Evolutionary conservation across 2,888 invertebrate genomes (phyloP).

Genomic region (Empis stercorea): DNA sequence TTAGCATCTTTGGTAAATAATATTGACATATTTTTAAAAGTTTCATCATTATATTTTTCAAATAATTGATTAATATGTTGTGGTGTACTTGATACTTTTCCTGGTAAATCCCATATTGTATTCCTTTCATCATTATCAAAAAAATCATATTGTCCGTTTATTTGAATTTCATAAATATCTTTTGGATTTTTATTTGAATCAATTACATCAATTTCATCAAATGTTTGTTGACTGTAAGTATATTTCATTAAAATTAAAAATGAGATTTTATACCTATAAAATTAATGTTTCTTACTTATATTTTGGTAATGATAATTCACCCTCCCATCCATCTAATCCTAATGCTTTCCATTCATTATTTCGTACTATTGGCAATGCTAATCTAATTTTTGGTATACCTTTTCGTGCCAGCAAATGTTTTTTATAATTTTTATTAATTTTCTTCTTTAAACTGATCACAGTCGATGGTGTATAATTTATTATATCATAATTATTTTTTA

Average conservation of each 20-base stretch:
- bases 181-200: not conserved
- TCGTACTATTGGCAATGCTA: not conserved
- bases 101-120: conserved; percentile 13
- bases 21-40: conserved; percentile 2
- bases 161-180: not conserved
- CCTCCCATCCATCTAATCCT: conserved; percentile 31
- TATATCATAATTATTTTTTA: not conserved
- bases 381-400: not conserved
- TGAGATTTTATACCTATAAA: too few species aligned
- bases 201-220: not conserved
- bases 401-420: not conserved
- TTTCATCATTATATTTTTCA: conserved; percentile 3
- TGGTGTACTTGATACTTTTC: conserved; percentile 5
- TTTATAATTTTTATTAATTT: not conserved
- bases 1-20: conserved; percentile 13
- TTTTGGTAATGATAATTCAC: conserved; percentile 16
- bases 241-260: too few species aligned
- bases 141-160: not conserved
- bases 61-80: not conserved
- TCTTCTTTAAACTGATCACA: not conserved
- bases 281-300: conserved; percentile 7
- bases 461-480: not conserved
- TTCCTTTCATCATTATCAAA: not conserved
- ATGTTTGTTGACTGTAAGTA: not conserved
- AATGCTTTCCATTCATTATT: conserved; percentile 22